A percentile compares a stretch with the other conserved stretches of the same genome.
Evolutionary conservation across 2,113 vertebrate genomes (phyloP).

Genomic region (Sander lucioperca): DNA sequence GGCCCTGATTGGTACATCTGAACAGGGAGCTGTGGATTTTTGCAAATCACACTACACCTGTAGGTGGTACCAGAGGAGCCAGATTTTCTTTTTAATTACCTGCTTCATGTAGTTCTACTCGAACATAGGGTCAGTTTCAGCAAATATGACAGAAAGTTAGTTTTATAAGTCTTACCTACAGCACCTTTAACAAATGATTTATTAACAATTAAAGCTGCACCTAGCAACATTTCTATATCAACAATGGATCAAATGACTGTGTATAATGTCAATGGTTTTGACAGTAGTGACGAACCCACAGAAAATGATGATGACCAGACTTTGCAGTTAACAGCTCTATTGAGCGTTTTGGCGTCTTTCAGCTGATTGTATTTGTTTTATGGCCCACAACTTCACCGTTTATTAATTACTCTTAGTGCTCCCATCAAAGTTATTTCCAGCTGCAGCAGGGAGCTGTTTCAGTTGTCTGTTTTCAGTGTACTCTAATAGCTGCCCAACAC

Average conservation of each 20-base stretch:
- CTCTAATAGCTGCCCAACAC: neutral
- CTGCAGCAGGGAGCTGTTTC: neutral
- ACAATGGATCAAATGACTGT: neutral
- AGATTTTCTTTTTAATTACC: too few species aligned
- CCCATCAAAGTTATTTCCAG: neutral
- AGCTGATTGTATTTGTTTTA: neutral
- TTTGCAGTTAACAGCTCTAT: neutral
- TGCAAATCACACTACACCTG: too few species aligned
- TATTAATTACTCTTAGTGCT: neutral
- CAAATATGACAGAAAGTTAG: too few species aligned
- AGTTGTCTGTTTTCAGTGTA: neutral
- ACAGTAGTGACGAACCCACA: neutral
- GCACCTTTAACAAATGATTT: neutral
- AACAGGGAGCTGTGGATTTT: too few species aligned
- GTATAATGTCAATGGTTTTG: neutral
- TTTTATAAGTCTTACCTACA: too few species aligned
- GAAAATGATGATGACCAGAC: neutral
- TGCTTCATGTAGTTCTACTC: too few species aligned
- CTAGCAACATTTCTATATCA: neutral
- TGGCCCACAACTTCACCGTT: neutral
- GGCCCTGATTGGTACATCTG: too few species aligned
- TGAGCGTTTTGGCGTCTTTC: neutral
- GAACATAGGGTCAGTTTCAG: too few species aligned
- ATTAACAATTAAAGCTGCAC: neutral
- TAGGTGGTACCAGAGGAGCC: too few species aligned